A percentile compares a stretch with the other conserved stretches of the same genome.
phyloP scores from a whole-genome alignment of 2,113 vertebrate species.

The Trogon surrucura region DNA sequence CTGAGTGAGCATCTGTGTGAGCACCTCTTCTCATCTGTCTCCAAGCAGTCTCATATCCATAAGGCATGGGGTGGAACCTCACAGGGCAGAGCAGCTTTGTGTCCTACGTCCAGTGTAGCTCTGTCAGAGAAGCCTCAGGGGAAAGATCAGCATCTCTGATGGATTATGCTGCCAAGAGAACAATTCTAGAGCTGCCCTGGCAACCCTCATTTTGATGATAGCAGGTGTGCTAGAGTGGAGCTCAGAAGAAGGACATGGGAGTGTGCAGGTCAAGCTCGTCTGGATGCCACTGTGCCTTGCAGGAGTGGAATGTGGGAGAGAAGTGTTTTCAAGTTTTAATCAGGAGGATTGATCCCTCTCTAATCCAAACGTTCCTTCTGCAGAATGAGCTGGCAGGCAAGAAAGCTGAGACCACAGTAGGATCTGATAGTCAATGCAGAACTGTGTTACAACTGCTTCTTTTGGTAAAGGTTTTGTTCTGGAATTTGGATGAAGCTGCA shows the following conservation, averaged over 20 bases:
- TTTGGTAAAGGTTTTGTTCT: neutral
- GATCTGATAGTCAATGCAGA: neutral
- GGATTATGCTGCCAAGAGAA: neutral
- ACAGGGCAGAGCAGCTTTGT: neutral
- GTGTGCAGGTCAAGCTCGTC: neutral
- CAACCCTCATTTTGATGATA: neutral
- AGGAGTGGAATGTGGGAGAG: neutral
- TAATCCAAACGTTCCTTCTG: neutral
- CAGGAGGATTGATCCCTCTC: neutral
- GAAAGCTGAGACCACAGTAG: neutral
- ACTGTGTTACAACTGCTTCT: neutral
- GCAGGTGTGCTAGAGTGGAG: neutral
- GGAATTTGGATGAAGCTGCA: rapidly evolving
- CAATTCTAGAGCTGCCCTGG: neutral
- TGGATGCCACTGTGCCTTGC: neutral
- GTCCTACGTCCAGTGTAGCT: rapidly evolving
- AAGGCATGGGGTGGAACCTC: neutral
- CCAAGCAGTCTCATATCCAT: neutral
- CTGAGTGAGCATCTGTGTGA: neutral
- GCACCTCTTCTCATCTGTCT: neutral
- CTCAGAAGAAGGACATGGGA: neutral
- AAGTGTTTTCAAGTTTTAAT: neutral
- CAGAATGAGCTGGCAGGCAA: neutral
- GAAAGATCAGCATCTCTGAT: neutral
- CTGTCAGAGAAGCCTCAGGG: neutral